These are phyloP conservation scores for Pungitius pungitius DNA, from an alignment of 2,113 vertebrate genomes.

Conservation along the genomic window DNA sequence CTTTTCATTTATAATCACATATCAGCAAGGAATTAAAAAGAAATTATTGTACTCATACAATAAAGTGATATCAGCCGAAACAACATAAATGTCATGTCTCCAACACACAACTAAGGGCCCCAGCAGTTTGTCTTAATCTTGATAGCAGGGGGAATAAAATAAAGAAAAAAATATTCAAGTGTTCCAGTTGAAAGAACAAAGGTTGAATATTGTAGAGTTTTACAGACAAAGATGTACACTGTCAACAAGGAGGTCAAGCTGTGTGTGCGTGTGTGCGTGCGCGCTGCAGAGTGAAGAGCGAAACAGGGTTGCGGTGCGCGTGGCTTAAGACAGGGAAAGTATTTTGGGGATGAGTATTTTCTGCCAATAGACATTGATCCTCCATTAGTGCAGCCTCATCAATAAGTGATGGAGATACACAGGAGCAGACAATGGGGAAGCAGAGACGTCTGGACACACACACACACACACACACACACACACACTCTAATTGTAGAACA, in stretches of 20 bases:
- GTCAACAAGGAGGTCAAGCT: constrained; percentile 5
- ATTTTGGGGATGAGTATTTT: constrained; percentile 53
- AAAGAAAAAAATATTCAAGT: neutral
- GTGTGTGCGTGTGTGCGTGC: neutral
- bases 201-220: neutral
- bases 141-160: no score
- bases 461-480: neutral
- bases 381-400: constrained; percentile 75
- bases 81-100: neutral
- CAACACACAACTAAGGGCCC: neutral
- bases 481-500: constrained; percentile 2
- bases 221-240: neutral
- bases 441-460: constrained; percentile 57
- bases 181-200: neutral
- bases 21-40: neutral
- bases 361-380: constrained; percentile 68
- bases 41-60: neutral
- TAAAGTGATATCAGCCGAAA: neutral
- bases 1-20: neutral
- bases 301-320: constrained; percentile 9
- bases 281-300: constrained; percentile 4
- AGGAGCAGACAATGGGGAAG: constrained; percentile 65
- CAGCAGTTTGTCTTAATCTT: no score
- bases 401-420: constrained; percentile 77
- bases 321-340: constrained; percentile 53